Conservation (phyloP, 2,888 invertebrate genomes). For the Ormyrus thymus region DNA sequence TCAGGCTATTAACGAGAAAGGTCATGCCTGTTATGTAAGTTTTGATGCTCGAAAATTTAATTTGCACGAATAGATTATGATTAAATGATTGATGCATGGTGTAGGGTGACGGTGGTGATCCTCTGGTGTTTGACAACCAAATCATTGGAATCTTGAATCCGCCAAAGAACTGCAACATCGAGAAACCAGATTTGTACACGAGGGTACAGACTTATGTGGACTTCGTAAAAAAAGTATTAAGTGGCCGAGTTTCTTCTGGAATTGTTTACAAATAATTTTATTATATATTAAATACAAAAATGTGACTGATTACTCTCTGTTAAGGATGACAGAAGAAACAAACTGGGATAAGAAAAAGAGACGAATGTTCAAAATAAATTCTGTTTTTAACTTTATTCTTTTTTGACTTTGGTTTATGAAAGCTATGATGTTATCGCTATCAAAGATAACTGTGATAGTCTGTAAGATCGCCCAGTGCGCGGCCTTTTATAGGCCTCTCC, state of each 20-base stretch:
- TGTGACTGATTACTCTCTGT: too few species aligned
- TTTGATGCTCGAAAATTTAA: background rate
- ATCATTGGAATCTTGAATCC: slow-evolving; percentile 33
- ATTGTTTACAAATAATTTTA: slow-evolving; percentile 4
- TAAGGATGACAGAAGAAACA: too few species aligned
- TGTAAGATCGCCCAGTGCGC: too few species aligned
- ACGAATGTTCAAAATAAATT: too few species aligned
- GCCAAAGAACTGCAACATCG: slow-evolving; percentile 18
- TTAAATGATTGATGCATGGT: background rate
- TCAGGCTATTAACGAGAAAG: background rate
- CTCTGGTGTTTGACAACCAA: slow-evolving; percentile 16
- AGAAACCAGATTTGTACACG: slow-evolving; percentile 26
- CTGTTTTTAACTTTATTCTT: too few species aligned
- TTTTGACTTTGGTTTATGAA: too few species aligned
- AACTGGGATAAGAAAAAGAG: too few species aligned
- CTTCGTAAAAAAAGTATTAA: slow-evolving; percentile 37
- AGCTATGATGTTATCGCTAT: too few species aligned
- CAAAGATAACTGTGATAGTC: too few species aligned
- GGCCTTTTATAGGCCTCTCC: too few species aligned
- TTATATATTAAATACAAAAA: too few species aligned
- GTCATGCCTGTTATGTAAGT: slow-evolving; percentile 34
- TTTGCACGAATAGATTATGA: background rate
- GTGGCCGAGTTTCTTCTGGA: background rate
- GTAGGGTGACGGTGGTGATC: slow-evolving; percentile 41
- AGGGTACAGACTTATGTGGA: slow-evolving; percentile 17